Base-by-base conservation (phyloP, 2,113 vertebrate species). In the Galemys pyrenaicus region DNA sequence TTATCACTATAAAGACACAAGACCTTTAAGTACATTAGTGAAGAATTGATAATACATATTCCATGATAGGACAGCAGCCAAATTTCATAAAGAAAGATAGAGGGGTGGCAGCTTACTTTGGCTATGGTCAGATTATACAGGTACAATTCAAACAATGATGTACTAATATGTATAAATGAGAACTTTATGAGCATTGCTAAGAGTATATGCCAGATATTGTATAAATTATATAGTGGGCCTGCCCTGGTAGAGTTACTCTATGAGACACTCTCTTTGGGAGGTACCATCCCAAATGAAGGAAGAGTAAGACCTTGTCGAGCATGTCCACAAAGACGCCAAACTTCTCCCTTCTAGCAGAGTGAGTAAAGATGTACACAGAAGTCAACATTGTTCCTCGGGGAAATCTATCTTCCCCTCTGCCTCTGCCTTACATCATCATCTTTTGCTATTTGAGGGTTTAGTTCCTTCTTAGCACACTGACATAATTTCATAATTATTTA, bases 321-420 rank as follows among this genome's bases (percentile, higher is more conserved):
- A 41, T 3, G 13, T 30, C 46, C 9, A 54, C 2, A 68, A 4
- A 7, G 22, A 35, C 75, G 89, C 35, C 3, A 68, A 5, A 5
- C 22, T 30, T 44, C 28, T 65, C 49, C 5, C 2, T 60, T 26
- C 1, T 10, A 77, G 2, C 26, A 87, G 15, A 89, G 6, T 46
- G 65, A 92, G 74, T 83, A 85, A 73, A 64, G 26, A 96, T 75
- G 4, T 41, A 8, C 28, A 92, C 82, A 54, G 22, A 78, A 73
- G 2, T 35, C 75, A 80, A 44, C 20, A 9, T 10, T 67, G 28
- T 84, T 65, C 44, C 82, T 28, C 35, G 60, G 35, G 64, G 62
- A 84, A 80, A 94, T 78, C 41, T 2, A 67, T 75, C 64, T 93
- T 80, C 32, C 70, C 39, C 62, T 5, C 15, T 58, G 9, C 9